Base-by-base conservation (phyloP, 2,113 vertebrate species). In the Centropus bengalensis region DNA sequence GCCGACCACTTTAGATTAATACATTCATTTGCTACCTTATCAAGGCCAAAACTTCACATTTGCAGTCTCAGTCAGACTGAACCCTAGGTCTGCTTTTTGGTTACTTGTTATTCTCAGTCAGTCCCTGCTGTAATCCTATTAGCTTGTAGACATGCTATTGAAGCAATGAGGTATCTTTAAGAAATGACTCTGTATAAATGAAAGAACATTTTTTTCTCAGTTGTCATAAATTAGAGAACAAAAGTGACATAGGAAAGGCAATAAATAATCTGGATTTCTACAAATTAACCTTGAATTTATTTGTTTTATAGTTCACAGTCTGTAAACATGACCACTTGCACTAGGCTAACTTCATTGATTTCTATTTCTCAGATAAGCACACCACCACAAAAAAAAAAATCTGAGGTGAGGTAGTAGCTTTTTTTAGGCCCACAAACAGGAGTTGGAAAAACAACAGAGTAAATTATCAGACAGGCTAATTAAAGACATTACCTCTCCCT, bases 401-500 rank as follows among this genome's bases (percentile, higher is more conserved):
- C 64, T 30, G 80, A 81, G 77, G 56, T 86, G 91, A 95, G 80
- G 80, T 32, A 54, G 73, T 38, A 84, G 52, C 52, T 93, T 90
- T 92, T 78, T 84, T 84, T 88, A 91, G 49, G 47, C 38, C 33
- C 81, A 59, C 56, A 68, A 88, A 78, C 14, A 81, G 64, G 33
- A 88, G 63, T 0, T 52, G 68, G 86, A 90, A 88, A 89, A 93
- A 81, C 88, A 95, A 89, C 40, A 81, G 38, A 90, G 86, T 56
- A 77, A 86, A 23, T 86, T 88, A 85, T 30, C 80, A 96, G 30
- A n/a, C 42, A 92, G 44, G n/a, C 76, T 93, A 75, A 82, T 88
- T 87, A 92, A 95, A 95, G 80, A 62, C 47, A 89, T 83, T 95
- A 90, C 68, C 76, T 91, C 85, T 94, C 42, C 27, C 60, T 81